phyloP scores from a whole-genome alignment of 2,797 vertebrate genomes.

The Hemitrygon akajei region DNA sequence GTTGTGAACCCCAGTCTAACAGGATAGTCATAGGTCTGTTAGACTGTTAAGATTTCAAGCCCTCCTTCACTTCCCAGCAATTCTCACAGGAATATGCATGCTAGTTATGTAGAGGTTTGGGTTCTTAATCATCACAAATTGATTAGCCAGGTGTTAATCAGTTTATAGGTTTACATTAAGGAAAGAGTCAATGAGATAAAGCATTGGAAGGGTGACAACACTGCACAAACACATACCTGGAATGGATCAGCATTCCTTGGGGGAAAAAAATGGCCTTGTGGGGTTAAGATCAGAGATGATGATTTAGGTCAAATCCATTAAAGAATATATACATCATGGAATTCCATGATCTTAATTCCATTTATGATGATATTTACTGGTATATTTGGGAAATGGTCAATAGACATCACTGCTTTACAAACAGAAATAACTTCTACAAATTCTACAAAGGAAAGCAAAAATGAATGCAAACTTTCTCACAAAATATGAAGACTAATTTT shows the following conservation, averaged over 20 bases:
- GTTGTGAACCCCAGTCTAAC: neutral
- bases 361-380: neutral
- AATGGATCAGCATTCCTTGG: neutral
- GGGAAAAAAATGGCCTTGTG: neutral
- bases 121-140: neutral
- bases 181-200: neutral
- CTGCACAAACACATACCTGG: neutral
- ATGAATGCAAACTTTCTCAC: neutral
- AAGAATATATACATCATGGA: neutral
- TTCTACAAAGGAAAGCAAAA: neutral
- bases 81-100: neutral
- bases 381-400: neutral
- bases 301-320: neutral
- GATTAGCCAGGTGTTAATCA: neutral
- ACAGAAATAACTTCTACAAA: neutral
- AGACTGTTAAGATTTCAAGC: neutral
- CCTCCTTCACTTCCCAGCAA: neutral
- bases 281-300: neutral
- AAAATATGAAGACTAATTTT: neutral
- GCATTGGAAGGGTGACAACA: neutral
- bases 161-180: neutral
- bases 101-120: neutral
- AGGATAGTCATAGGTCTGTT: neutral
- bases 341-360: neutral
- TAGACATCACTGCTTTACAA: neutral